phyloP scores from a whole-genome alignment of 2,113 vertebrate genomes.

The Typhlomys cinereus region DNA sequence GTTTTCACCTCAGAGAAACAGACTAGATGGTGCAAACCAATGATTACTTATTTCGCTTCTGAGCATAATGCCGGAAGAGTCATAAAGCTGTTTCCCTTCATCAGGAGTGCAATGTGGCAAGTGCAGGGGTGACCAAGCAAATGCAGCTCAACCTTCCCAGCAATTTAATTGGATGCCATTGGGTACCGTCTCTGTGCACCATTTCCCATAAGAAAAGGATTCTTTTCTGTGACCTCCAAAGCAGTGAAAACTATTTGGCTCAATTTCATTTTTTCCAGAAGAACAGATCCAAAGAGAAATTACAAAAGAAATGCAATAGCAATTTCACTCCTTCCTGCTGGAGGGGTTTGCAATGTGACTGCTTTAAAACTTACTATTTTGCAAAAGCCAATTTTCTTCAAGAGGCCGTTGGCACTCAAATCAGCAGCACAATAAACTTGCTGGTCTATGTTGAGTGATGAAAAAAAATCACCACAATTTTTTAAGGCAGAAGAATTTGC shows the following conservation, averaged over 20 bases:
- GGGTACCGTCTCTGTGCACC: slow-evolving; percentile 29
- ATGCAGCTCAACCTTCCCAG: slow-evolving; percentile 44
- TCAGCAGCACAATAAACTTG: slow-evolving; percentile 73
- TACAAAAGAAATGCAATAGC: slow-evolving; percentile 72
- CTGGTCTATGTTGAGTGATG: slow-evolving; percentile 57
- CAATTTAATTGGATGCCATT: slow-evolving; percentile 54
- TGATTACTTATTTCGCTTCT: slow-evolving; percentile 43
- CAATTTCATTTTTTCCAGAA: slow-evolving; percentile 74
- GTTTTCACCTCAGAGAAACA: slow-evolving; percentile 23
- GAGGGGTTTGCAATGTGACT: slow-evolving; percentile 68
- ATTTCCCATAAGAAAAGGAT: slow-evolving; percentile 56
- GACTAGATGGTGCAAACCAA: neutral
- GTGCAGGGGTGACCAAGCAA: slow-evolving; percentile 10
- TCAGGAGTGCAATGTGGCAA: slow-evolving; percentile 42
- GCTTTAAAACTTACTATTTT: slow-evolving; percentile 77
- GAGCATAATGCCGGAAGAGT: slow-evolving; percentile 22
- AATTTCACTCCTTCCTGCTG: slow-evolving; percentile 76
- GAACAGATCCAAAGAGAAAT: slow-evolving; percentile 76
- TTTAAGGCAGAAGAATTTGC: slow-evolving; percentile 60
- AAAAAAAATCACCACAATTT: slow-evolving; percentile 69
- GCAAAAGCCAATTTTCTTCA: slow-evolving; percentile 77
- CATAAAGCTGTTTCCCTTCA: slow-evolving; percentile 57
- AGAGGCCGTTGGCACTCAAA: slow-evolving; percentile 74
- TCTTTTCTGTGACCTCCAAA: slow-evolving; percentile 71
- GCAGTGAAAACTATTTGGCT: slow-evolving; percentile 68